Percentiles rank a stretch among this genome's conserved stretches.
These are phyloP conservation scores for Cecropterus lyciades DNA, from an alignment of 1,140 invertebrate genomes.

Conservation along the genomic window DNA sequence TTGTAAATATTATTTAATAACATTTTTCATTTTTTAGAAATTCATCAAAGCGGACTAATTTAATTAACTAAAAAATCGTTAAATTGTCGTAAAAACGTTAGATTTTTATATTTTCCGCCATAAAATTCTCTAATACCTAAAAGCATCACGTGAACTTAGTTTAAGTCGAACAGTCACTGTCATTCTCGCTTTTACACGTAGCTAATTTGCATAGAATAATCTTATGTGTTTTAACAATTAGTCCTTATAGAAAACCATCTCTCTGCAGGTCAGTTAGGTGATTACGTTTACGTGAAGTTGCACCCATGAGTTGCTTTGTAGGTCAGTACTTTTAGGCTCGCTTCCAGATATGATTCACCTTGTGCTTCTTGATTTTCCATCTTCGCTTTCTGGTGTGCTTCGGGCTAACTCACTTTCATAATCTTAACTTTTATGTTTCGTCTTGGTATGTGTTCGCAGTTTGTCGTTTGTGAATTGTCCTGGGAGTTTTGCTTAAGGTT, in stretches of 20 bases:
- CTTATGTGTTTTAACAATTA: conserved; percentile 26
- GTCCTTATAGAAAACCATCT: conserved; percentile 45
- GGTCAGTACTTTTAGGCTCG: conserved; percentile 75
- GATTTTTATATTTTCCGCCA: no score
- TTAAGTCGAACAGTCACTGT: not conserved
- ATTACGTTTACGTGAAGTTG: conserved; percentile 75
- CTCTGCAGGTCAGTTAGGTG: conserved; percentile 77
- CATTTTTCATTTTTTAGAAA: no score
- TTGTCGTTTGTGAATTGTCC: not conserved
- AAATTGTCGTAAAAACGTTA: no score
- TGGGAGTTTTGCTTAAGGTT: no score
- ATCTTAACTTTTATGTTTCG: conserved; percentile 1
- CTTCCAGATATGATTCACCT: conserved; percentile 53
- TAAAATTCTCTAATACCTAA: no score
- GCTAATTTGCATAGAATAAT: conserved; percentile 16
- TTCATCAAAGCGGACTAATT: no score
- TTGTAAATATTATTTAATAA: no score
- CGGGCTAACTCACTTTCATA: conserved; percentile 16
- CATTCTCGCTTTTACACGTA: conserved; percentile 9
- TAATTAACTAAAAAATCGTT: no score
- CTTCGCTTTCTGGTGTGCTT: conserved; percentile 24
- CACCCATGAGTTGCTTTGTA: conserved; percentile 76
- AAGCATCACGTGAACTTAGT: not conserved
- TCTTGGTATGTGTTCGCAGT: conserved; percentile 2
- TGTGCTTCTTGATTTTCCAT: conserved; percentile 38